Evolutionary conservation across 2,113 vertebrate species (phyloP).

Genomic region (Carlito syrichta): DNA sequence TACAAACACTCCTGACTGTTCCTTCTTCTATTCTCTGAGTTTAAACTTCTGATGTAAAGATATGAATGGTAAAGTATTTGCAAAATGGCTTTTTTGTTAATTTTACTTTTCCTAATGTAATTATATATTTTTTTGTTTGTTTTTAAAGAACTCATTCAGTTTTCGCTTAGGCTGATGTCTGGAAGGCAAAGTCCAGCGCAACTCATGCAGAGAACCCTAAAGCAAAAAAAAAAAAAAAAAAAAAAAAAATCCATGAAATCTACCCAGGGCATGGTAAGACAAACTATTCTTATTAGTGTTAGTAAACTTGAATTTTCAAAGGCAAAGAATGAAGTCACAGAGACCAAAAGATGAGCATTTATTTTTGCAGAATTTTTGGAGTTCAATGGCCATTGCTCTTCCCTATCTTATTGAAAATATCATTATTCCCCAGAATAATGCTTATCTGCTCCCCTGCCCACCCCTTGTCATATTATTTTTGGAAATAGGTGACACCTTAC

Average conservation of each 20-base stretch:
- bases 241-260: neutral
- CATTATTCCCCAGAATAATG: neutral
- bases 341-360: neutral
- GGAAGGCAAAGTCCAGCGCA: neutral
- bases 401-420: neutral
- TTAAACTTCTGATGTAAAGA: neutral
- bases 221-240: too few relatives aligned
- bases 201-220: neutral
- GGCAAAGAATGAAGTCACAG: neutral
- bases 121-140: too few relatives aligned
- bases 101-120: neutral
- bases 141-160: too few relatives aligned
- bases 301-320: neutral
- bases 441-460: neutral
- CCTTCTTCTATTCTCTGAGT: neutral
- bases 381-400: neutral
- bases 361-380: neutral
- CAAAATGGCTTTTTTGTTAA: neutral
- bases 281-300: neutral
- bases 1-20: neutral
- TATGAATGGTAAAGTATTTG: neutral
- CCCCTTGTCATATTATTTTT: neutral
- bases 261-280: neutral
- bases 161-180: neutral
- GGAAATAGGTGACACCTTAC: neutral